Evolutionary conservation across 1,140 invertebrate species (phyloP).

Genomic region (Atta colombica): DNA sequence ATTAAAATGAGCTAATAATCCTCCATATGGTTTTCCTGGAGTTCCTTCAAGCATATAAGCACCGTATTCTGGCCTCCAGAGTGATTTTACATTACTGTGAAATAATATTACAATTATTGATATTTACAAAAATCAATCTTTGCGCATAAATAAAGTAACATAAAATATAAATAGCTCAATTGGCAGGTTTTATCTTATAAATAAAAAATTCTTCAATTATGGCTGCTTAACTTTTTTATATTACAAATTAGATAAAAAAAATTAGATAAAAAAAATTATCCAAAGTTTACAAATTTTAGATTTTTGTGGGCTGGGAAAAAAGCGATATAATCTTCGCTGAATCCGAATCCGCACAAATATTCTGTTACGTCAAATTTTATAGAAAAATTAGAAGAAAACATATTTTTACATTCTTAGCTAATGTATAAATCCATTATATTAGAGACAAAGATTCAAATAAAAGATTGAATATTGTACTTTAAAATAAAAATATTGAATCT

Average conservation of each 20-base stretch:
- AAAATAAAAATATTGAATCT: not conserved
- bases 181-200: not conserved
- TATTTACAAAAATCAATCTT: conserved; percentile 12
- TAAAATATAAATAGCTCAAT: not conserved
- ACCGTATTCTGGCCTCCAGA: conserved; percentile 99
- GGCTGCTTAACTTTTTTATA: not conserved
- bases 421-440: not conserved
- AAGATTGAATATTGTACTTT: not conserved
- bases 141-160: not conserved
- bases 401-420: no score
- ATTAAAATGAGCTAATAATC: conserved; percentile 98
- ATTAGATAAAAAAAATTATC: no score
- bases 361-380: no score
- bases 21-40: conserved; percentile 97
- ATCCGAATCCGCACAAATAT: no score
- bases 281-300: no score
- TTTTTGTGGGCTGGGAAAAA: no score
- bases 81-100: conserved; percentile 91
- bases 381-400: no score
- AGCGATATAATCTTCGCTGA: no score
- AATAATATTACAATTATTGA: conserved; percentile 31
- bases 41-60: conserved; percentile 99
- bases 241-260: not conserved
- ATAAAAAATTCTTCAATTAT: not conserved
- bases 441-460: not conserved